Base-by-base conservation (phyloP, 2,888 invertebrate species). In the Seira musarum region DNA sequence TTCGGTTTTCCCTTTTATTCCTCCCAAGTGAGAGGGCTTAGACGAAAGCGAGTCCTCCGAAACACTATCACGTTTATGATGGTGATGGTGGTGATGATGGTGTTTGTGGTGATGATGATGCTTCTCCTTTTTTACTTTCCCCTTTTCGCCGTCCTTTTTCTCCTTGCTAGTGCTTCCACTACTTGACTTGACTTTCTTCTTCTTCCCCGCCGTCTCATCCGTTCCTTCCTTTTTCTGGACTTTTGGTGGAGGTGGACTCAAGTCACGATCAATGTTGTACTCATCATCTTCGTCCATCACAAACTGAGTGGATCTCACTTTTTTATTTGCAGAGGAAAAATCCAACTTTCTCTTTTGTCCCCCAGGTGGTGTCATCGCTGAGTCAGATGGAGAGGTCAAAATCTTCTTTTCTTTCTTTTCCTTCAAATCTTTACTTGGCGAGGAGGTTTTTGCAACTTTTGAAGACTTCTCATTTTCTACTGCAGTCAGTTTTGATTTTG, bases 1-100 rank as follows among this genome's bases (percentile, higher is more conserved):
- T n/a, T n/a, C 46, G 2, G 35, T n/a, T 66, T 75, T 24, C 66
- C 17, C 92, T 93, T 68, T 90, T 90, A n/a, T 89, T 90, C 90
- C 15, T 89, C 87, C 13, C 90, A 89, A 15, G 89, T 88, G 5
- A 91, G 92, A 17, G 90, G 87, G 70, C 53, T 78, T 83, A 67
- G 24, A 67, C 19, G 64, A 81, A 19, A n/a, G 64, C 13, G 40
- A 17, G 30, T 77, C 76, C 13, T 49, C 19, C 5, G 64, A 60
- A 6, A 61, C 30, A 25, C 63, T 61, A 17, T 66, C 65, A 15
- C 35, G 46, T 15, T 69, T 57, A n/a, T 60, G 67, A 21, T 80
- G 60, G 13, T 76, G 78, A 30, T 80, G 78, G 25, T 63, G 65
- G 22, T 80, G 74, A 17, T 76, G 76, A 63, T 76, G 67, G 17